Base-by-base conservation (phyloP, 2,888 invertebrate species). In the Amiota communis region DNA sequence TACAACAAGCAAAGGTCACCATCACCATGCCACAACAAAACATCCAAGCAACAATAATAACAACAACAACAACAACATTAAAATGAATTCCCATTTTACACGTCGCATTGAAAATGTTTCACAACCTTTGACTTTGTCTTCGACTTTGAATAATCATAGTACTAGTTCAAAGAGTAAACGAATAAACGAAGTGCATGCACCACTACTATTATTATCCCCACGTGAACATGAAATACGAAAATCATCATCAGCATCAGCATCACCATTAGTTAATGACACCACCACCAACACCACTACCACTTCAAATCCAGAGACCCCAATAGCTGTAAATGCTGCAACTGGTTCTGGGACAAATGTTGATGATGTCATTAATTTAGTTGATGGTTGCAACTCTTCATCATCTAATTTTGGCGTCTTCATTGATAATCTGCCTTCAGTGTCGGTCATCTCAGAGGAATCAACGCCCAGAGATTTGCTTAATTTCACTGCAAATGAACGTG, bases 401-500 rank as follows among this genome's bases (percentile, higher is more conserved):
- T 46, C 10, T 46, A 46, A 15, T 46, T 88, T 88, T 76, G 84
- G 83, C 17, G 86, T 83, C 47, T 87, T 89, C 48, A 86, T 87
- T 11, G 88, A 89, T 53, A 88, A 87, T 74, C 78, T 89, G 74
- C 82, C 87, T 48, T 87, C 89, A 17, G 88, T 87, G 70, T 89
- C 89, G 36, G 84, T 88, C 15, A 86, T 90, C 36, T 89, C 89
- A 9, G 86, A 88, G 61, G 89, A 89, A 79, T 89, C 89, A 13
- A 87, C 87, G 47, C 89, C 89, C 6, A 81, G 85, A 77, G 88
- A 87, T 72, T 82, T 89, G 79, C 83, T 81, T 9, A 83, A 80
- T 17, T 78, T 74, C 9, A 81, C 79, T 0, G 77, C 76, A 15
- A 77, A 75, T 49, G 65, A 65, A 15, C 65, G 46, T 13, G 17